A percentile compares a stretch with the other conserved stretches of the same genome.
Conservation (phyloP, 2,797 vertebrate genomes). For the Gymnocypris eckloni region DNA sequence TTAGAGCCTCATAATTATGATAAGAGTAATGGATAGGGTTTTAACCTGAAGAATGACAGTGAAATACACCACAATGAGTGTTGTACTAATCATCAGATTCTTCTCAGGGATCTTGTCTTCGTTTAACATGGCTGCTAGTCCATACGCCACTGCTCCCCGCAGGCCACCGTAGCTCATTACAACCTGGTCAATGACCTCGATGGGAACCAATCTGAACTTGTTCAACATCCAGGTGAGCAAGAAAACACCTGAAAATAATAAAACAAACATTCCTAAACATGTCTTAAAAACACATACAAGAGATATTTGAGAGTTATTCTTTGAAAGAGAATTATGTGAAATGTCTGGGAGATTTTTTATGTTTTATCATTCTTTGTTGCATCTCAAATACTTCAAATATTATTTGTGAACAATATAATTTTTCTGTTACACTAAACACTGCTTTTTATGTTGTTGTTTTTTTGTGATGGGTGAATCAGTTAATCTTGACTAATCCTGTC, state of each 20-base stretch:
- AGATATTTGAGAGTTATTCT: not conserved
- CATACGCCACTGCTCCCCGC: constrained; percentile 94
- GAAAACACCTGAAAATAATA: constrained; percentile 81
- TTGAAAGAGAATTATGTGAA: not conserved
- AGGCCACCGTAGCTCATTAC: constrained; percentile 97
- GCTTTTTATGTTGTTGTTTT: not conserved
- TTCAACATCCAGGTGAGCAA: constrained; percentile 93
- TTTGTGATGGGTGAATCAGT: not conserved
- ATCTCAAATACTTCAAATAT: not conserved
- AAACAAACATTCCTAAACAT: not conserved
- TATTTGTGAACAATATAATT: not conserved
- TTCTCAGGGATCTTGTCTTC: constrained; percentile 79
- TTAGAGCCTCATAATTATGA: not conserved
- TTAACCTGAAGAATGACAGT: constrained; percentile 94
- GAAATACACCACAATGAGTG: constrained; percentile 95
- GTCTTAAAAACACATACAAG: not conserved
- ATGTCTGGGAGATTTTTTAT: not conserved
- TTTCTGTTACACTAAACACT: not conserved
- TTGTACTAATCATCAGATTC: constrained; percentile 92
- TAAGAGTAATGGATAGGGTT: not conserved
- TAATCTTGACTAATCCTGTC: not conserved
- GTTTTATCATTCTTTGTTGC: not conserved
- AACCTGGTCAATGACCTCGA: constrained; percentile 91
- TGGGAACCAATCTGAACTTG: constrained; percentile 87
- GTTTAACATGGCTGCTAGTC: constrained; percentile 86